Base-by-base conservation (phyloP, 2,113 vertebrate species). In the Corythoichthys intestinalis region DNA sequence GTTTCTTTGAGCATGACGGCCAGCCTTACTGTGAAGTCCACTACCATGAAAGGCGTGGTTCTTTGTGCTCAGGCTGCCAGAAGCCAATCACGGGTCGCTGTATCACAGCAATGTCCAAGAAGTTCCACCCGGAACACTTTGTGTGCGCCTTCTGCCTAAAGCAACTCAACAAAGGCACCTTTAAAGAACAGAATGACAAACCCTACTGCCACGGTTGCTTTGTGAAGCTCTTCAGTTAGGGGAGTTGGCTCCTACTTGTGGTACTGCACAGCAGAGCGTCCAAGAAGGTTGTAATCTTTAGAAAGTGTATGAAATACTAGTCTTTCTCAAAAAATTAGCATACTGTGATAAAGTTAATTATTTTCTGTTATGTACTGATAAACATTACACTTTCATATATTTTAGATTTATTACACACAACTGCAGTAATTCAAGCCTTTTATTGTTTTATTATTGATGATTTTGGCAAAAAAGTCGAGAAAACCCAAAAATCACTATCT, bases 81-180 rank as follows among this genome's bases (percentile, higher is more conserved):
- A 99, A 98, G 88, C 97, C 97, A 52, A 99, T 99, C 91, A 98
- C 97, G 0, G 97, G 97, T 73, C 96, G 97, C 87, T 99, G 97
- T 80, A 98, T 99, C 92, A 98, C 97, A 0, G 97, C 97, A 69
- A 99, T 99, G 97, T 87, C 93, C 85, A 96, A 96, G 93, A 98
- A 99, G 89, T 99, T 99, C 81, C 97, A 99, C 87, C 97, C 97
- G 0, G 97, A 99, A 93, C 97, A 99, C 89, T 99, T 99, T 50
- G 97, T 98, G 81, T 99, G 97, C 41, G 97, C 97, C 90, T 98
- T 99, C 91, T 98, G 97, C 87, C 94, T 98, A 86, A 99, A 98
- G 85, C 97, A 98, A 78, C 97, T 98, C 85, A 99, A 98, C 92
- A 99, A 99, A 90, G 97, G 97, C 88, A 99, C 97, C 82, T 99